Base-by-base conservation (phyloP, 2,113 vertebrate species). In the Stegastes partitus region DNA sequence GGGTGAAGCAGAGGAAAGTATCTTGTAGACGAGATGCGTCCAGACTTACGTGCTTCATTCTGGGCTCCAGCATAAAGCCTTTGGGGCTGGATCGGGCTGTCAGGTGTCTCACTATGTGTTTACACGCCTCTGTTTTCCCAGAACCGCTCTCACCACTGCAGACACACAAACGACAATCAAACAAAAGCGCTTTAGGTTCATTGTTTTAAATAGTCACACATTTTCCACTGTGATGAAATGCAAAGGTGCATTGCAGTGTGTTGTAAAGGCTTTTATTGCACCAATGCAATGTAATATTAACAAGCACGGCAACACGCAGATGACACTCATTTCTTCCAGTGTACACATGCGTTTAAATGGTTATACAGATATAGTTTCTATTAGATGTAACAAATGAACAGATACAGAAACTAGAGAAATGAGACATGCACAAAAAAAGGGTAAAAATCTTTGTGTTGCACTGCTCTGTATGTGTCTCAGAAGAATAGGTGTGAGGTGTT, bases 121-220 rank as follows among this genome's bases (percentile, higher is more conserved):
- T 97, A 89, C 94, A 95, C 64, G 96, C 96, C 91, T 97, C 96
- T 0, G 95, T 95, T 89, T 99, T 99, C 51, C 98, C 98, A 59
- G 98, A 98, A 62, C 98, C 97, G 88, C 97, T 96, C 92, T 99
- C 97, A 67, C 98, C 98, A 87, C 98, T 98, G 76, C 2, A 80
- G 63, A 62, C 56, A 50, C 16, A 89, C 11, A 70, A 16, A 81
- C 31, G 10, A 34, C 31, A 34, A 42, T 70, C 14, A 79, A 9
- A 75, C 5, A 55, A 11, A 51, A 64, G 39, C 51, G 68, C 28
- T 28, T 44, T 9, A 26, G 18, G 11, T 50, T 55, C 23, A 49
- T 42, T 55, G 19, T 67, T 72, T 37, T 21, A 63, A 11, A 34
- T 55, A 26, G 49, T 12, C 28, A 53, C n/a, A 37, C 7, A 66